phyloP scores from a whole-genome alignment of 2,113 vertebrate species.

The Saguinus imperator region DNA sequence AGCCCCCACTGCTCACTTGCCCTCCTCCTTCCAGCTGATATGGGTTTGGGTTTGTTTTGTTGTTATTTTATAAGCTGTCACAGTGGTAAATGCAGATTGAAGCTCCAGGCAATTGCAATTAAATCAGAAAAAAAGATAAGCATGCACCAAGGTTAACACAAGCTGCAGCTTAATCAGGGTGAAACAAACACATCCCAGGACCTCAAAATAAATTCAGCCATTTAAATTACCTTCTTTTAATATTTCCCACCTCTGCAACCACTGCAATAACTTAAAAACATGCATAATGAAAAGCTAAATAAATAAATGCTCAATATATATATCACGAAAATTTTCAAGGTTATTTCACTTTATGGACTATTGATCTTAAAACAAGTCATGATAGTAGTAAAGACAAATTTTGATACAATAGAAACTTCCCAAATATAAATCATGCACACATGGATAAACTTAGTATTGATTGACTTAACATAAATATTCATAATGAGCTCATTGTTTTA shows the following conservation, averaged over 20 bases:
- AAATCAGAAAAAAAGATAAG: slow-evolving; percentile 52
- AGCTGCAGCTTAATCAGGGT: slow-evolving; percentile 43
- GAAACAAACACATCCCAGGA: slow-evolving; percentile 19
- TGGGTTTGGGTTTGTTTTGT: slow-evolving; percentile 37
- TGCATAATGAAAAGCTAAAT: neutral
- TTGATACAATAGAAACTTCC: neutral
- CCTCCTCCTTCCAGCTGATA: neutral
- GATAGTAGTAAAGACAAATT: neutral
- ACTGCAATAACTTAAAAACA: neutral
- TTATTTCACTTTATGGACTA: neutral
- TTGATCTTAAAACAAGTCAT: slow-evolving; percentile 5
- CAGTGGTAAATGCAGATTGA: slow-evolving; percentile 26
- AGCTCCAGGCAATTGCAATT: slow-evolving; percentile 64
- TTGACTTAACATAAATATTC: neutral
- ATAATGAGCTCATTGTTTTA: neutral
- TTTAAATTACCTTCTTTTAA: slow-evolving; percentile 11
- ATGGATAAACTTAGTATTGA: neutral
- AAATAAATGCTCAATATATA: slow-evolving; percentile 13
- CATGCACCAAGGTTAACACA: slow-evolving; percentile 62
- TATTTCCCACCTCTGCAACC: rapidly evolving
- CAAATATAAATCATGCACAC: neutral
- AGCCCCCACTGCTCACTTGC: neutral
- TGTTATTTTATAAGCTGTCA: slow-evolving; percentile 63
- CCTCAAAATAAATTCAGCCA: slow-evolving; percentile 52
- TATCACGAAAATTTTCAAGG: slow-evolving; percentile 35